Evolutionary conservation across 2,888 invertebrate species (phyloP).

Genomic region (Andricus curvator): DNA sequence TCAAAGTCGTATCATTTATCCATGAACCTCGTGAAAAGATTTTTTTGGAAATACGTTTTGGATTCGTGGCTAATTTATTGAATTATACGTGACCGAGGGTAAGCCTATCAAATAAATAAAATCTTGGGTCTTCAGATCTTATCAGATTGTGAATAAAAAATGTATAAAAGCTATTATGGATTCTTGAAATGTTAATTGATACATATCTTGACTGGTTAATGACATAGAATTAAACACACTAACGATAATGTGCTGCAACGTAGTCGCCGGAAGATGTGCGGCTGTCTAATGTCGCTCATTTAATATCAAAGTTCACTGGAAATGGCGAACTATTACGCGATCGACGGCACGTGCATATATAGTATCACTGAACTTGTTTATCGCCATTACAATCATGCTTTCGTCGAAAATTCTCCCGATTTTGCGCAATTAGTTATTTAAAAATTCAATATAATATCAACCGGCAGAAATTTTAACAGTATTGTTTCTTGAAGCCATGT

Average conservation of each 20-base stretch:
- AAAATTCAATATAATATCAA: neutral
- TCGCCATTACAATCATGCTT: conserved; percentile 17
- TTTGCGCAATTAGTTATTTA: neutral
- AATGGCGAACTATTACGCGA: conserved; percentile 62
- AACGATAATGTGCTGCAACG: conserved; percentile 24
- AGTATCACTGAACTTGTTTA: conserved; percentile 33
- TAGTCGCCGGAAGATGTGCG: conserved; percentile 50
- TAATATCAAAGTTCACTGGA: conserved; percentile 62
- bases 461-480: too few species aligned
- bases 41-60: neutral
- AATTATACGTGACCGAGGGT: neutral
- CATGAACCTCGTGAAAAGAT: neutral
- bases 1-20: neutral
- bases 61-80: neutral
- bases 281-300: conserved; percentile 60
- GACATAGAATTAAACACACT: conserved; percentile 29
- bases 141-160: conserved; percentile 6
- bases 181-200: conserved; percentile 20
- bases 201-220: conserved; percentile 20
- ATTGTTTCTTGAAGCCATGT: too few species aligned
- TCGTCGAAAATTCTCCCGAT: conserved; percentile 5
- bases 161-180: neutral
- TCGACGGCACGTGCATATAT: conserved; percentile 56
- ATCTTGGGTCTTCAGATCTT: neutral
- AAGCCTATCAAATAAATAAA: neutral